phyloP scores from a whole-genome alignment of 2,113 vertebrate genomes.

The Stercorarius parasiticus region DNA sequence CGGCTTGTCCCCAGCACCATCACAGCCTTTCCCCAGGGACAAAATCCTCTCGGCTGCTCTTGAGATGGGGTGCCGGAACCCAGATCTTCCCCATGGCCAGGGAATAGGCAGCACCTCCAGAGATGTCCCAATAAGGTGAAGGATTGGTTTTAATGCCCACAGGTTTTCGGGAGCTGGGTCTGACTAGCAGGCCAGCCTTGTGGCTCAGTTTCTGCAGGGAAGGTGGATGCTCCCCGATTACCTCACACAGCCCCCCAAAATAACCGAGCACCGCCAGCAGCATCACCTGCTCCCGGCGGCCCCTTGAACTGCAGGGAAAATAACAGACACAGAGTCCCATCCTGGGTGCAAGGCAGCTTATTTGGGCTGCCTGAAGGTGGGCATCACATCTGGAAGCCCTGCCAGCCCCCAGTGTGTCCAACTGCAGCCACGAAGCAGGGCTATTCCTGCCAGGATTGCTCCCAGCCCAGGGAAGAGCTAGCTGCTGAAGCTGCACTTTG shows the following conservation, averaged over 20 bases:
- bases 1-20: not conserved
- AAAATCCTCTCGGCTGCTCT: not conserved
- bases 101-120: not conserved
- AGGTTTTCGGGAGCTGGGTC: not conserved
- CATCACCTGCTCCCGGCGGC: not conserved
- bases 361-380: not conserved
- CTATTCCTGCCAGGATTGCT: not conserved
- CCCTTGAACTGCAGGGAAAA: not conserved
- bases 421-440: not conserved
- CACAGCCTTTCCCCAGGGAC: not conserved
- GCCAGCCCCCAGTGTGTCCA: not conserved
- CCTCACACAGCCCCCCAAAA: not conserved
- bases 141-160: not conserved
- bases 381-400: not conserved
- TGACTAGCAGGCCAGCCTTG: not conserved
- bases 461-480: not conserved
- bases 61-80: rapidly evolving
- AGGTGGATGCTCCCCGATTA: rapidly evolving
- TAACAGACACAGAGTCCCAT: not conserved
- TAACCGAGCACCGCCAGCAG: not conserved
- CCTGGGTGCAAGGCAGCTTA: not conserved
- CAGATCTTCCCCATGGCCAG: not conserved
- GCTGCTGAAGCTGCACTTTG: not conserved
- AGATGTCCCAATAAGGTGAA: not conserved
- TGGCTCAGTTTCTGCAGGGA: not conserved